These are phyloP conservation scores for Bedellia somnulentella DNA, from an alignment of 2,888 invertebrate genomes.

Conservation along the genomic window DNA sequence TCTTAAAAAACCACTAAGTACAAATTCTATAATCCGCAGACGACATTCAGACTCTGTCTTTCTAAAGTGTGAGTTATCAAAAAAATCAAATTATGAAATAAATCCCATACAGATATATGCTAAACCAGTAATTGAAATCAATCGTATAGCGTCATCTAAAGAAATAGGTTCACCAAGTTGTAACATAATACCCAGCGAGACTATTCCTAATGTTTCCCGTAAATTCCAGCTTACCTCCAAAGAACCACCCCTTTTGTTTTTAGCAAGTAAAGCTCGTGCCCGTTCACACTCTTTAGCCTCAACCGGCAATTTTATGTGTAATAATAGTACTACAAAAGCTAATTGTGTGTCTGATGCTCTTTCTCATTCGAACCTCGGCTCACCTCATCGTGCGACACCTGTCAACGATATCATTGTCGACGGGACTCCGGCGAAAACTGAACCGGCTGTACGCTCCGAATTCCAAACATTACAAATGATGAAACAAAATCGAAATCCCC, in stretches of 20 bases:
- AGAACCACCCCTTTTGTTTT: too few relatives aligned
- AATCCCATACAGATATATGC: too few relatives aligned
- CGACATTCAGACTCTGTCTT: conserved; percentile 28
- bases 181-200: too few relatives aligned
- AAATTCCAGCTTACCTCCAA: too few relatives aligned
- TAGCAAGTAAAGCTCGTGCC: conserved; percentile 13
- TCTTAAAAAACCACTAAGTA: too few relatives aligned
- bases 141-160: too few relatives aligned
- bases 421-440: not conserved
- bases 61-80: conserved; percentile 18
- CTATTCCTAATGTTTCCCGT: too few relatives aligned
- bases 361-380: conserved; percentile 58
- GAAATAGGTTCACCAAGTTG: too few relatives aligned
- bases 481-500: conserved; percentile 13
- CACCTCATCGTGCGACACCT: conserved; percentile 31
- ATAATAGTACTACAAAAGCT: conserved; percentile 56
- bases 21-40: conserved; percentile 13
- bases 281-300: conserved; percentile 35
- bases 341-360: conserved; percentile 61
- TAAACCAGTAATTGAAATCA: too few relatives aligned
- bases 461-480: conserved; percentile 12
- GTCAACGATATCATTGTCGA: not conserved
- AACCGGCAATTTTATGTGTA: conserved; percentile 32
- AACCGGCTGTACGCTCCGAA: conserved; percentile 9
- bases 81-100: too few relatives aligned